Percentiles rank a stretch among this genome's conserved stretches.
Conservation (phyloP, 92 coral and sea anemone genomes). For the Porites rus region DNA sequence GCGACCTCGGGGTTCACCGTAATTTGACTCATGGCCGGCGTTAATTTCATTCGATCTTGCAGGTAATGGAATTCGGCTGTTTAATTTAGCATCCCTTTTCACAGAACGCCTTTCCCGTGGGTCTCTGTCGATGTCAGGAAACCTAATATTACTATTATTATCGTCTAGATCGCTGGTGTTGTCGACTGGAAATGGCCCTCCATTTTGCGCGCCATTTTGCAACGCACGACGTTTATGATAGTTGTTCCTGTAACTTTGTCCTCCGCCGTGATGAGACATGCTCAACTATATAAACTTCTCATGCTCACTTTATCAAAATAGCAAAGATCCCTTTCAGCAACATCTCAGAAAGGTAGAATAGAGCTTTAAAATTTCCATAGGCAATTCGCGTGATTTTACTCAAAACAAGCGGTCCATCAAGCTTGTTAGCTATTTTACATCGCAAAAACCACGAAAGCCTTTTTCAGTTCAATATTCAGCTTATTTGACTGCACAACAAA, state of each 20-base stretch:
- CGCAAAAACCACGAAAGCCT: background rate
- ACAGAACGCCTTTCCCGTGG: slow-evolving; percentile 5
- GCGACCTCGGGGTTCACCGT: slow-evolving; percentile 51
- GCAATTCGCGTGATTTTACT: slow-evolving; percentile 27
- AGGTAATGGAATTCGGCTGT: slow-evolving; percentile 72
- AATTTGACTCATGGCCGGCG: slow-evolving; percentile 23
- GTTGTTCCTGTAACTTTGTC: slow-evolving; percentile 16
- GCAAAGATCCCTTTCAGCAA: background rate
- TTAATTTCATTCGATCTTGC: slow-evolving; percentile 15
- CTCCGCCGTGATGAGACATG: slow-evolving; percentile 49
- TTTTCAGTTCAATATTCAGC: background rate
- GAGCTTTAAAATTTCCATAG: background rate
- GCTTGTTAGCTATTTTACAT: background rate
- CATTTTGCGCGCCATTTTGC: slow-evolving; percentile 23
- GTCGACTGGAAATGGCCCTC: slow-evolving; percentile 35
- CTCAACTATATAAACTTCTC: slow-evolving; percentile 16
- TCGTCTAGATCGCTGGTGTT: slow-evolving; percentile 28
- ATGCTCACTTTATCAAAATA: background rate
- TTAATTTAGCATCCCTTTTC: slow-evolving; percentile 32
- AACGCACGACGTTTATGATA: slow-evolving; percentile 7
- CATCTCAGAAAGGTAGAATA: background rate
- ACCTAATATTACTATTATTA: slow-evolving; percentile 15
- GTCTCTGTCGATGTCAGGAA: slow-evolving; percentile 41
- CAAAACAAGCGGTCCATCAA: background rate
- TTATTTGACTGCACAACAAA: background rate